Evolutionary conservation across 2,888 invertebrate genomes (phyloP).

Genomic region (Lochmaea capreae): DNA sequence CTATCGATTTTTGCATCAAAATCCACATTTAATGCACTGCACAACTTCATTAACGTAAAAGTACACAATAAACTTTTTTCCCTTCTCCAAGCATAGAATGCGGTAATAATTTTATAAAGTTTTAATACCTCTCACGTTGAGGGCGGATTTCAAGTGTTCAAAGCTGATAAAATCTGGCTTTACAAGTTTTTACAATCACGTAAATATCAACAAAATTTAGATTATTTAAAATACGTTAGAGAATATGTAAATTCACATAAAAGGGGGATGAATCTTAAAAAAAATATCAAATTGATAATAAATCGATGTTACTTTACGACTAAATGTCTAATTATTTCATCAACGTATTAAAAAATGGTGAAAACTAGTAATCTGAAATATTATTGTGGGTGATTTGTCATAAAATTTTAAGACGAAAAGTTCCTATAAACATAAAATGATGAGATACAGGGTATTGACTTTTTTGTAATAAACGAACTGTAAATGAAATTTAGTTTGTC

Average conservation of each 20-base stretch:
- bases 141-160: neutral
- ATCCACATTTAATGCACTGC: conserved; percentile 1
- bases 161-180: neutral
- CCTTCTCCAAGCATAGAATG: neutral
- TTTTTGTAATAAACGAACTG: too few relatives aligned
- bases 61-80: conserved; percentile 2
- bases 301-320: neutral
- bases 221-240: neutral
- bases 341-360: too few relatives aligned
- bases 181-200: neutral
- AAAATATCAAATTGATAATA: neutral
- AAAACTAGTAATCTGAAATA: too few relatives aligned
- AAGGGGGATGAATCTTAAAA: neutral
- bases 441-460: too few relatives aligned
- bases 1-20: conserved; percentile 11
- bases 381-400: too few relatives aligned
- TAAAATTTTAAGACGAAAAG: too few relatives aligned
- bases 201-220: neutral
- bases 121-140: conserved; percentile 1
- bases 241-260: neutral
- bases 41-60: conserved; percentile 1
- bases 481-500: too few relatives aligned
- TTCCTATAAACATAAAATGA: too few relatives aligned
- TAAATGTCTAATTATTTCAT: too few relatives aligned
- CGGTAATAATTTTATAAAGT: conserved; percentile 6